Evolutionary conservation across 1,140 invertebrate species (phyloP), one percentile per base, ranked within the genome.

Genomic region (Monomorium pharaonis): DNA sequence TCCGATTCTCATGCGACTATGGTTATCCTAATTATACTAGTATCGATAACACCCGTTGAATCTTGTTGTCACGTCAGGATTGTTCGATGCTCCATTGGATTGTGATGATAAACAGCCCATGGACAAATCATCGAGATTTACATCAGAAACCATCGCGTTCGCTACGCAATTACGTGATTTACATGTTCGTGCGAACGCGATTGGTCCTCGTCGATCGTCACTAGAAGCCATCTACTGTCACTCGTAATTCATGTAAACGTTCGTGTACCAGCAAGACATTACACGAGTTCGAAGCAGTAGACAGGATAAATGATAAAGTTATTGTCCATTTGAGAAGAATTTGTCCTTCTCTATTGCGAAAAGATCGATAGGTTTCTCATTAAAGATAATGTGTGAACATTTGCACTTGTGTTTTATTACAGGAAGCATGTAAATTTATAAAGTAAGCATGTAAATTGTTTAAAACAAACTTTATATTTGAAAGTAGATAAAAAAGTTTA

Each of bases 91-190:
- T 72, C 77, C 62, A 72, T 30, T 56, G 88, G 80, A 78, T 89
- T 58, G 78, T 67, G 74, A 89, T 89, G 88, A 90, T 90, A 87
- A 88, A 90, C 85, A 89, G 88, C 72, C 89, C 80, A 89, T 89
- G 89, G 88, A 90, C 89, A 87, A 90, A 90, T 89, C 85, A 89
- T 86, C 87, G 69, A 89, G 88, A 90, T 90, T 87, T 85, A 89
- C 87, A 89, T 76, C 83, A 70, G 72, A 44, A 67, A 58, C 75
- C 80, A 70, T 86, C 58, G 89, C 76, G 72, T 85, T 89, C 88
- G 89, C 80, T 51, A 81, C 51, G 85, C 89, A 83, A 87, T 86
- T 89, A 80, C 51, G 42, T 87, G 85, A 89, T 90, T 89, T 87
- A 89, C 88, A 84, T 85, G 78, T 85, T 78, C 63, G 42, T 49